Evolutionary conservation across 2,113 vertebrate genomes (phyloP).

Genomic region (Salvelinus sp.): DNA sequence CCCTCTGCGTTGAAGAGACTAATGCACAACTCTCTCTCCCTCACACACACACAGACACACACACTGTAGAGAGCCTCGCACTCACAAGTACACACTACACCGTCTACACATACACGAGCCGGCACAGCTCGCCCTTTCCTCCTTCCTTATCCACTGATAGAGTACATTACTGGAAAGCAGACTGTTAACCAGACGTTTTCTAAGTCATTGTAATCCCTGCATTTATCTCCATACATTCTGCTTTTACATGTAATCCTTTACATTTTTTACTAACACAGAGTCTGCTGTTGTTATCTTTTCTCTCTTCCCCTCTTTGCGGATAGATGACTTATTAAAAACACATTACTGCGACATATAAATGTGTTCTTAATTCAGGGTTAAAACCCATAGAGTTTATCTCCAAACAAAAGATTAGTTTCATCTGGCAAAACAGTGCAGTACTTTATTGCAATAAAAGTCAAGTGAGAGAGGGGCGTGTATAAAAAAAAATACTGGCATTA

Average conservation of each 20-base stretch:
- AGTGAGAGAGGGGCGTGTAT: constrained; percentile 16
- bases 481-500: constrained; percentile 44
- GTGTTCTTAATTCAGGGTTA: constrained; percentile 72
- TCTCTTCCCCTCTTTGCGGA: constrained; percentile 50
- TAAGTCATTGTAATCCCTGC: constrained; percentile 81
- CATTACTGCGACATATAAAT: constrained; percentile 65
- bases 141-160: constrained; percentile 58
- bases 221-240: constrained; percentile 80
- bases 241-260: constrained; percentile 77
- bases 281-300: constrained; percentile 70
- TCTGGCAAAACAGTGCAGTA: constrained; percentile 60
- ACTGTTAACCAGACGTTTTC: constrained; percentile 74
- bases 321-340: constrained; percentile 75
- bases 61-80: constrained; percentile 14
- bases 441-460: constrained; percentile 68
- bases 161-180: constrained; percentile 78
- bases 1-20: constrained; percentile 14
- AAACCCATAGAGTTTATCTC: constrained; percentile 66
- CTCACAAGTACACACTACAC: constrained; percentile 2
- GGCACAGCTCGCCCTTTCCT: constrained; percentile 3
- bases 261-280: constrained; percentile 78
- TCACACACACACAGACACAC: not conserved
- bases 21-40: constrained; percentile 19
- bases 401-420: constrained; percentile 77
- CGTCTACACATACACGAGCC: constrained; percentile 3